Base-by-base conservation (phyloP, 2,113 vertebrate species). In the Chaenocephalus aceratus region DNA sequence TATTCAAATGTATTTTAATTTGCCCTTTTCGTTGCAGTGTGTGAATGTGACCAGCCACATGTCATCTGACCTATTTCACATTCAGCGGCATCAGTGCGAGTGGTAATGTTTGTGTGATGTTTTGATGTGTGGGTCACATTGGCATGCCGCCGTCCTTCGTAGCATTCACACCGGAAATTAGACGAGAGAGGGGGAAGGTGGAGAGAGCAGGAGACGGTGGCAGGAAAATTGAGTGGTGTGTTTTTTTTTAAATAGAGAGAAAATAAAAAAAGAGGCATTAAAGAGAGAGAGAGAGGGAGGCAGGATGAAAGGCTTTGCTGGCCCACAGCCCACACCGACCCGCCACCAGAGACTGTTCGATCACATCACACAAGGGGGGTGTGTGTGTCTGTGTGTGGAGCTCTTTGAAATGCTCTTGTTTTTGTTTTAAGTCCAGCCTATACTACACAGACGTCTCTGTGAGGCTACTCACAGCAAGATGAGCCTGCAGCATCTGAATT, bases 31-130 rank as follows among this genome's bases (percentile, higher is more conserved):
- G 64, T 80, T 26, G 41, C 61, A 3, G 48, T 21, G 34, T 66
- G 71, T 52, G 72, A 72, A 60, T 14, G 10, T 16, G 15, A 78
- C 23, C 57, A 26, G 74, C 56, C 78, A 44, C 67, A 75, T 78
- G 60, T 69, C 80, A 66, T 58, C 58, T 85, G 86, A 89, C 86
- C 89, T 51, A 89, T 63, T 90, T 92, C 79, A 81, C 76, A 66
- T 84, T 21, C 64, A 53, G 30, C 75, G 60, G 49, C 53, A 36
- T 18, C 12, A 16, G 23, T 16, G 36, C 23, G 60, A 65, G n/a
- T 23, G 23, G 6, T 41, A 41, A 41, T 61, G 16, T 44, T 51
- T 69, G 76, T 59, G 52, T 53, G 46, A 41, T 54, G 69, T 64
- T 71, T 77, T 73, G 75, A 71, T 80, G 79, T 67, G 80, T 61